Evolutionary conservation across 2,113 vertebrate species (phyloP).

Genomic region (Oriolus oriolus): DNA sequence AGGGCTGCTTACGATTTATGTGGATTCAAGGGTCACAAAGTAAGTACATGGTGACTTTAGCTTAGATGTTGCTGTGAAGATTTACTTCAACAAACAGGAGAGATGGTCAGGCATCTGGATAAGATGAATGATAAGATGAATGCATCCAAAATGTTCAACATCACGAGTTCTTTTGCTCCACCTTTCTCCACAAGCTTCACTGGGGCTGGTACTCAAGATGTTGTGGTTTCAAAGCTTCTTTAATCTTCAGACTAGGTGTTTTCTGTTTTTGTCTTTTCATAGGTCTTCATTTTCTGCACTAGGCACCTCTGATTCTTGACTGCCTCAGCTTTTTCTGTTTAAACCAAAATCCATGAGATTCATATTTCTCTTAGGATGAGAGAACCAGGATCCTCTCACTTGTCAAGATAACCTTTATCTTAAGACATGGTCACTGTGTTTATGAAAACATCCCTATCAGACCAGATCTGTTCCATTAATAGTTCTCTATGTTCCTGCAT

Average conservation of each 20-base stretch:
- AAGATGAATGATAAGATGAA: neutral
- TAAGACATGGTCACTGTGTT: neutral
- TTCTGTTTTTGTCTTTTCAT: neutral
- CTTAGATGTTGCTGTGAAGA: neutral
- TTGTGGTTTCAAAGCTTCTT: neutral
- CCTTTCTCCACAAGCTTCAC: neutral
- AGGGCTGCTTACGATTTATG: neutral
- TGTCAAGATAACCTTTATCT: neutral
- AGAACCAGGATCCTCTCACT: neutral
- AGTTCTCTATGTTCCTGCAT: neutral
- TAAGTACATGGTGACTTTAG: neutral
- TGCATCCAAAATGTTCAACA: neutral
- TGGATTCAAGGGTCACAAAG: neutral
- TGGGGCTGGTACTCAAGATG: neutral
- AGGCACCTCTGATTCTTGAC: neutral
- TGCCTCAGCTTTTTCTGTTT: neutral
- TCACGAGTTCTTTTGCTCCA: neutral
- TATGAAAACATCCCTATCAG: neutral
- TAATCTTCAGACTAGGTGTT: neutral
- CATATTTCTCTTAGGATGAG: neutral
- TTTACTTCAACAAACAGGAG: neutral
- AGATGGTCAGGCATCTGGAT: neutral
- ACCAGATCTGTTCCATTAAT: neutral
- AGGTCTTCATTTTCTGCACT: neutral
- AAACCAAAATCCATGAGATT: neutral